phyloP scores from a whole-genome alignment of 2,797 vertebrate genomes.

The Cryptoblepharus egeriae region DNA sequence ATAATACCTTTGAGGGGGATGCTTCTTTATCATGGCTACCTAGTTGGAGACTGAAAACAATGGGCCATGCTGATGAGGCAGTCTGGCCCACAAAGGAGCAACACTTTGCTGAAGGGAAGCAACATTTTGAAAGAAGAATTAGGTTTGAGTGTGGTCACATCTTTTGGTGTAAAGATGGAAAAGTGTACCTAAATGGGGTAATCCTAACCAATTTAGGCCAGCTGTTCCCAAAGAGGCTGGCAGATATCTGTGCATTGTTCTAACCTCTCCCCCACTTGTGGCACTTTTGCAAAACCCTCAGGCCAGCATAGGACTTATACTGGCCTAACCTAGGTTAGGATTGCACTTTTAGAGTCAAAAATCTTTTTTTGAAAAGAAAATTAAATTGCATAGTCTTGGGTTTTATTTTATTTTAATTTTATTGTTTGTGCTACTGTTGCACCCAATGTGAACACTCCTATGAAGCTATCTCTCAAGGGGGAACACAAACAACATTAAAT shows the following conservation, averaged over 20 bases:
- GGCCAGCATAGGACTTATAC: too few relatives aligned
- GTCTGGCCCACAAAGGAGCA: not conserved
- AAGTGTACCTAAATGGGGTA: too few relatives aligned
- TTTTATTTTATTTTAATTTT: slow-evolving; percentile 48
- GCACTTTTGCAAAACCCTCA: too few relatives aligned
- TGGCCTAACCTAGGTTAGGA: too few relatives aligned
- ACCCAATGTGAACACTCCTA: not conserved
- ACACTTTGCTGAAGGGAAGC: too few relatives aligned
- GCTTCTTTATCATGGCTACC: not conserved
- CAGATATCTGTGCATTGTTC: too few relatives aligned
- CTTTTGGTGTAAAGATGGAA: too few relatives aligned
- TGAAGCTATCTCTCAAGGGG: not conserved
- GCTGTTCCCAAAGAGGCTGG: too few relatives aligned
- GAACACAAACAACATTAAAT: not conserved
- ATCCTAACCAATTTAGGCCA: too few relatives aligned
- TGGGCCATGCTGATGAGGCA: not conserved
- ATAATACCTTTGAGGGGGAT: not conserved
- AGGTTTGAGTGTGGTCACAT: not conserved
- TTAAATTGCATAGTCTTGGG: slow-evolving; percentile 70
- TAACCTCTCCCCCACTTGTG: too few relatives aligned
- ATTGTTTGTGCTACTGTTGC: slow-evolving; percentile 51
- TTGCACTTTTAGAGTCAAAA: slow-evolving; percentile 36
- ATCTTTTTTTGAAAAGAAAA: slow-evolving; percentile 40
- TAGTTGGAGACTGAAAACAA: not conserved
- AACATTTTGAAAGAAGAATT: not conserved